phyloP scores from a whole-genome alignment of 2,797 vertebrate genomes.

The Gymnopithys bicolor region DNA sequence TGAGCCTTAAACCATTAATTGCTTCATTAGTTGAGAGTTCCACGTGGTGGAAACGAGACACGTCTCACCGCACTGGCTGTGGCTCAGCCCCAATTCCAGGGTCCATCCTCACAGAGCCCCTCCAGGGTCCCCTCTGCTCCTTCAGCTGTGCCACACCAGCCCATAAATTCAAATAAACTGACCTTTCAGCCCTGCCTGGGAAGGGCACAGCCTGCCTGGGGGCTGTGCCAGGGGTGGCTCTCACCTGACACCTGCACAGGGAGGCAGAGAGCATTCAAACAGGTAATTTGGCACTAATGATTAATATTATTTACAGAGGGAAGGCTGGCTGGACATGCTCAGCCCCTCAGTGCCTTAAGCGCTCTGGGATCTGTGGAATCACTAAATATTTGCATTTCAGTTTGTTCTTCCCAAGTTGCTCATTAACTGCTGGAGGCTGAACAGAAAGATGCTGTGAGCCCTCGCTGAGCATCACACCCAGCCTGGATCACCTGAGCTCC shows the following conservation, averaged over 20 bases:
- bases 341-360: background rate
- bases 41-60: background rate
- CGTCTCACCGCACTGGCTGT: background rate
- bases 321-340: background rate
- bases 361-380: background rate
- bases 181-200: slow-evolving; percentile 73
- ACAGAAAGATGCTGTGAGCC: background rate
- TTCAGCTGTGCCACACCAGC: background rate
- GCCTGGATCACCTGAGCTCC: background rate
- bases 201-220: slow-evolving; percentile 64
- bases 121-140: background rate
- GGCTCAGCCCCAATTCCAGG: too few species aligned
- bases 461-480: background rate
- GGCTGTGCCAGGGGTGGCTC: background rate
- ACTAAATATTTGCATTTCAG: background rate
- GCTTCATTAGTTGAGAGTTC: background rate
- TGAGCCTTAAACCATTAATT: background rate
- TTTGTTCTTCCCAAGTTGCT: background rate
- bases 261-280: background rate
- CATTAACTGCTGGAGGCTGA: background rate
- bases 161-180: slow-evolving; percentile 73
- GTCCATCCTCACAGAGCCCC: too few species aligned
- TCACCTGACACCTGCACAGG: background rate
- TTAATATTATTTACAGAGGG: background rate
- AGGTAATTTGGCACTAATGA: background rate